These are phyloP conservation scores for Bombus breviceps DNA, from an alignment of 1,140 invertebrate genomes.

Conservation along the genomic window DNA sequence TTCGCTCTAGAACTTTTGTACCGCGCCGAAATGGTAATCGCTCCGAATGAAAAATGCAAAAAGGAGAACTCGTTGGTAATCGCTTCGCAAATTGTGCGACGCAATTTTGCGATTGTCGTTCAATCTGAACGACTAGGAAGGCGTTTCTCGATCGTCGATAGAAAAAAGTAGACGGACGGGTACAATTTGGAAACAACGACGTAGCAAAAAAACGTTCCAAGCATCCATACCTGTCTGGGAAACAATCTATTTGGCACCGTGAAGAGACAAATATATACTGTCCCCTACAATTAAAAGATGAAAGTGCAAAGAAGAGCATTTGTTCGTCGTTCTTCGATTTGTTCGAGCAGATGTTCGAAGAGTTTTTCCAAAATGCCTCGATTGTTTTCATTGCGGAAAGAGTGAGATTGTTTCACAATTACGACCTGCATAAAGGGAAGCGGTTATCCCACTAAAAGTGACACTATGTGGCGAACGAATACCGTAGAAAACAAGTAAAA, in stretches of 20 bases:
- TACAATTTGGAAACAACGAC: not conserved
- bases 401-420: too few species aligned
- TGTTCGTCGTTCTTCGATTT: too few species aligned
- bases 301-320: too few species aligned
- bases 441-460: too few species aligned
- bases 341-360: too few species aligned
- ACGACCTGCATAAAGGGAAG: too few species aligned
- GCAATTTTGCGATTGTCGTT: not conserved
- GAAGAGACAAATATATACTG: not conserved
- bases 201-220: not conserved
- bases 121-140: not conserved
- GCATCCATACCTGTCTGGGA: not conserved
- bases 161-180: accelerated
- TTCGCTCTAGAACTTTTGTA: too few species aligned
- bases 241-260: not conserved
- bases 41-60: not conserved
- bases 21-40: not conserved
- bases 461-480: too few species aligned
- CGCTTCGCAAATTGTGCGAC: not conserved
- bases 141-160: not conserved
- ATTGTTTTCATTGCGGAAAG: too few species aligned
- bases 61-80: not conserved
- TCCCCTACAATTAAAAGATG: too few species aligned
- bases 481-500: too few species aligned
- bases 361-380: too few species aligned